These are phyloP conservation scores for Loris lydekkerianus DNA, from an alignment of 2,797 vertebrate species.

Conservation along the genomic window DNA sequence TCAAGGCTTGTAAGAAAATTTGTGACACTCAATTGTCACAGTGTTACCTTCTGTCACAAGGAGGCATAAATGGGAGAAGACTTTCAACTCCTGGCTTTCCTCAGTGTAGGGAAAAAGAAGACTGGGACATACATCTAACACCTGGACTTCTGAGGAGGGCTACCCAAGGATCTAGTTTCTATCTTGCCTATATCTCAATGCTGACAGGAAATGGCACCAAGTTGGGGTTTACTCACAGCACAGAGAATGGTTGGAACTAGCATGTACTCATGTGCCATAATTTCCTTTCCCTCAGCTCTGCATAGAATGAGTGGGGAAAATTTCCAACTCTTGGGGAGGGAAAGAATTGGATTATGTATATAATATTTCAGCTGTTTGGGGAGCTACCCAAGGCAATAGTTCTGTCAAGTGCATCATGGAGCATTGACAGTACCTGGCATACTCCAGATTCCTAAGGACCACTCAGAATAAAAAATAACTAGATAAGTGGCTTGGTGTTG, in stretches of 20 bases:
- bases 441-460: too few species aligned
- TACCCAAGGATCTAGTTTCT: background rate
- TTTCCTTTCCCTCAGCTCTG: background rate
- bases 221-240: background rate
- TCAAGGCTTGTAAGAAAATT: background rate
- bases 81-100: background rate
- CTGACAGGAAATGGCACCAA: background rate
- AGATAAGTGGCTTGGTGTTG: background rate
- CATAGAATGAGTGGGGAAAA: background rate
- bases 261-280: background rate
- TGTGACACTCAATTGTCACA: background rate
- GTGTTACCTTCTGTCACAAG: accelerated
- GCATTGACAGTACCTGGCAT: too few species aligned
- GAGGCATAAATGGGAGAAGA: background rate
- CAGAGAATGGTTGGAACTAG: background rate
- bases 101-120: background rate
- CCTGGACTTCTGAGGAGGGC: background rate
- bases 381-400: background rate
- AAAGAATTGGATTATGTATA: background rate
- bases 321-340: background rate
- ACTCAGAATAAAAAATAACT: background rate
- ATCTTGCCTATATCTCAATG: background rate
- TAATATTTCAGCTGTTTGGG: background rate
- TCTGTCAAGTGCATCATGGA: background rate
- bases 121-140: background rate